Evolutionary conservation across 2,888 invertebrate species (phyloP).

Genomic region (Tenthredo livida): DNA sequence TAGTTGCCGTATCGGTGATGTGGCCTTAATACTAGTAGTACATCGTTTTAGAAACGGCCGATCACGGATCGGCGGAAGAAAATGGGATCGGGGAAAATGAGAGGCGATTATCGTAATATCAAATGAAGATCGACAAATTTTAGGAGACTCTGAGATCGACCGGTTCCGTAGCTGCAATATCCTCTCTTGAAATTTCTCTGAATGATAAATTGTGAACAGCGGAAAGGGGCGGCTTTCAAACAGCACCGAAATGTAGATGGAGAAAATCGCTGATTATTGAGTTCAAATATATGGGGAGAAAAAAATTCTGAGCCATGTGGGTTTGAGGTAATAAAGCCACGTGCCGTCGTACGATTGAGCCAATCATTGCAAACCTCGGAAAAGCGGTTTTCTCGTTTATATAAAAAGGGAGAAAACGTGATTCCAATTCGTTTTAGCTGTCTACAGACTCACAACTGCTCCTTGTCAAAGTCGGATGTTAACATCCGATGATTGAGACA

Average conservation of each 20-base stretch:
- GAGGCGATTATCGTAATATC: neutral
- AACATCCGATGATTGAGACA: neutral
- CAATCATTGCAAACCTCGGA: conserved; percentile 24
- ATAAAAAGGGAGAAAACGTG: conserved; percentile 1
- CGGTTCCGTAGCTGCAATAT: neutral
- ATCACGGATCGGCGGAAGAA: conserved; percentile 16
- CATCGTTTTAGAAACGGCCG: conserved; percentile 33
- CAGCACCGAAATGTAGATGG: neutral
- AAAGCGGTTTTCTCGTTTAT: neutral
- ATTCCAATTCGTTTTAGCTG: conserved; percentile 29
- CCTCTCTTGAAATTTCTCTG: neutral
- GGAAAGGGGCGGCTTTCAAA: neutral
- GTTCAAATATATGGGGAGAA: neutral
- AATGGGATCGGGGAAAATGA: conserved; percentile 3
- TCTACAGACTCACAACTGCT: neutral
- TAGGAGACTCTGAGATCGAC: neutral
- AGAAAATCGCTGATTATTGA: neutral
- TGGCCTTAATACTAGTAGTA: conserved; percentile 43
- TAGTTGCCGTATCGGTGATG: conserved; percentile 45
- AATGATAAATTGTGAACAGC: neutral
- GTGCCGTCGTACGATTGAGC: conserved; percentile 32
- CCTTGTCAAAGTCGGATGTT: neutral
- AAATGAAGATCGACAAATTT: conserved; percentile 1
- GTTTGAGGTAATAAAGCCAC: conserved; percentile 4
- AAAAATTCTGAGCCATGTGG: neutral